These are phyloP conservation scores for Macrocentrus cingulum DNA, from an alignment of 1,140 invertebrate genomes.

Conservation along the genomic window DNA sequence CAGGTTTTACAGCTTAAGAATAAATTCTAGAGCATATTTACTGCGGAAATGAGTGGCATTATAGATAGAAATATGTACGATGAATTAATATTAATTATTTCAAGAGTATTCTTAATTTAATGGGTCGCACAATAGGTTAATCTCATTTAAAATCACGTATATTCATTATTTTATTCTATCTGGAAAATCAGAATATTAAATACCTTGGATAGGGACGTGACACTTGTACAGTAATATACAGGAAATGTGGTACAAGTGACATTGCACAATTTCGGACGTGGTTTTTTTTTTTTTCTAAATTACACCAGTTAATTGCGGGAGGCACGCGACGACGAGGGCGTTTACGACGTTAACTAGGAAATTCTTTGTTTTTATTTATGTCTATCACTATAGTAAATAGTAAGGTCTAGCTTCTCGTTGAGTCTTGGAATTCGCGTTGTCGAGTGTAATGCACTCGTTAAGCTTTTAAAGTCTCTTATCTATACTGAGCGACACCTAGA, in stretches of 20 bases:
- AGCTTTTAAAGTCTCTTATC: neutral
- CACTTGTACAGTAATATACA: neutral
- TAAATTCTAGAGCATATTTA: too few relatives aligned
- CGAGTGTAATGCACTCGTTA: too few relatives aligned
- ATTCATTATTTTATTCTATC: too few relatives aligned
- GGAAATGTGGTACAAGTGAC: neutral
- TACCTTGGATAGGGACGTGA: too few relatives aligned
- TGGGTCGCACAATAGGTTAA: too few relatives aligned
- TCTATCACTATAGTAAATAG: conserved; percentile 15
- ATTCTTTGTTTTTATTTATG: conserved; percentile 12
- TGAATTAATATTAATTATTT: too few relatives aligned
- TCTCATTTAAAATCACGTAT: too few relatives aligned
- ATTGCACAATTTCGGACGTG: neutral
- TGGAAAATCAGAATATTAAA: too few relatives aligned
- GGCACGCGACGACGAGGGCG: conserved; percentile 25
- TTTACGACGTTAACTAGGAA: conserved; percentile 21
- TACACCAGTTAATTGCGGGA: neutral
- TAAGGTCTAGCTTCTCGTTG: neutral
- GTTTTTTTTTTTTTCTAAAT: conserved; percentile 11
- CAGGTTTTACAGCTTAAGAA: too few relatives aligned
- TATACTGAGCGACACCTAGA: neutral
- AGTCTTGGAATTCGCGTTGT: conserved; percentile 9
- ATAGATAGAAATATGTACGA: too few relatives aligned
- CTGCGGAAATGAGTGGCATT: too few relatives aligned
- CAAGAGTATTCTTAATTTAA: too few relatives aligned